phyloP scores from a whole-genome alignment of 2,888 invertebrate species.

The Dorcus parallelipipedus region DNA sequence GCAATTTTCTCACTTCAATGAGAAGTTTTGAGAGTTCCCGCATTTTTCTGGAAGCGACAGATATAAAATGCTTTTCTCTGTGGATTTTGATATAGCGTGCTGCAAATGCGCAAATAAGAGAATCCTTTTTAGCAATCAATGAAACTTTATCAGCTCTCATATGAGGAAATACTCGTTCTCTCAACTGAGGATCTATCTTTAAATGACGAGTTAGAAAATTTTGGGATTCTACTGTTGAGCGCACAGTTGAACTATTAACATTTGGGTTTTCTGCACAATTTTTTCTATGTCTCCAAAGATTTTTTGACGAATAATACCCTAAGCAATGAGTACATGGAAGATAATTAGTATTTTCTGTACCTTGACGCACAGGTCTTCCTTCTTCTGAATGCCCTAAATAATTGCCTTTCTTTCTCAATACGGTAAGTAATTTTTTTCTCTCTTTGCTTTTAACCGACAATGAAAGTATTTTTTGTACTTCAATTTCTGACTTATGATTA shows the following conservation, averaged over 20 bases:
- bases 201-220: conserved; percentile 9
- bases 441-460: conserved; percentile 1
- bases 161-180: conserved; percentile 17
- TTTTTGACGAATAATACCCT: conserved; percentile 27
- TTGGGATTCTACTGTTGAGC: conserved; percentile 2
- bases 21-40: conserved; percentile 19
- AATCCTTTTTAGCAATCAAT: conserved; percentile 20
- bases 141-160: conserved; percentile 22
- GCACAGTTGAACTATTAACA: too few relatives aligned
- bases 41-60: conserved; percentile 23
- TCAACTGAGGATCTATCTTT: conserved; percentile 19
- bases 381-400: conserved; percentile 12
- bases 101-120: conserved; percentile 24
- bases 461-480: conserved; percentile 11
- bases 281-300: conserved; percentile 27
- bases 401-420: conserved; percentile 24
- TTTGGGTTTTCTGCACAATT: conserved; percentile 12
- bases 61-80: conserved; percentile 26
- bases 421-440: conserved; percentile 3
- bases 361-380: conserved; percentile 17
- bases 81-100: conserved; percentile 24
- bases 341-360: not conserved
- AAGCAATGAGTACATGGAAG: conserved; percentile 26
- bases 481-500: conserved; percentile 6
- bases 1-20: conserved; percentile 19